Conservation (phyloP, 2,797 vertebrate genomes). For the Sebastes steindachneri region DNA sequence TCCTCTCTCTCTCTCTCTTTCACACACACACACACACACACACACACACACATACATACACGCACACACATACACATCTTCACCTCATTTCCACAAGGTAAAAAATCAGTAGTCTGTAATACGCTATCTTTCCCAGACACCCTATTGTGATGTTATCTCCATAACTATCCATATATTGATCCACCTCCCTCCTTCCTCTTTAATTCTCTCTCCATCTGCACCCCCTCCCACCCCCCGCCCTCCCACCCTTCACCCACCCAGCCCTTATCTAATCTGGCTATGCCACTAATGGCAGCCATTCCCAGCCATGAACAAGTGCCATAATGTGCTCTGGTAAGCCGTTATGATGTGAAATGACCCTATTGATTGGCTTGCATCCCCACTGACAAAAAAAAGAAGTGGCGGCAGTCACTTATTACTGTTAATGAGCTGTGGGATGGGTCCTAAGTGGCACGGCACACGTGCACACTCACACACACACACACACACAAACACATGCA, state of each 20-base stretch:
- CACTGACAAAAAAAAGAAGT: conserved; percentile 83
- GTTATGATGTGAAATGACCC: conserved; percentile 87
- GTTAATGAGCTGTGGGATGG: conserved; percentile 85
- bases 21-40: conserved; percentile 22
- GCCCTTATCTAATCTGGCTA: conserved; percentile 83
- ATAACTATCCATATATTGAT: conserved; percentile 82
- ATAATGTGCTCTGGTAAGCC: conserved; percentile 83
- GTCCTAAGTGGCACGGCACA: conserved; percentile 72
- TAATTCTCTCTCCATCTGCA: conserved; percentile 82
- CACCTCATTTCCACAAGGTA: conserved; percentile 23
- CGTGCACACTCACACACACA: conserved; percentile 4
- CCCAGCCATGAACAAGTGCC: conserved; percentile 81
- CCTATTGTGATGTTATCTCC: conserved; percentile 80
- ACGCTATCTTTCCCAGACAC: conserved; percentile 71
- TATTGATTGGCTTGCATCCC: conserved; percentile 85
- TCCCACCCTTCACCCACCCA: conserved; percentile 51
- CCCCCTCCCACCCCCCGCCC: conserved; percentile 23
- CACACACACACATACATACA: conserved; percentile 16
- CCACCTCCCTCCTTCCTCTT: conserved; percentile 72
- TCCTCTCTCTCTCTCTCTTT: background rate
- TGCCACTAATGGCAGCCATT: conserved; percentile 81
- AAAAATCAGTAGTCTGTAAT: conserved; percentile 59
- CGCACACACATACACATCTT: conserved; percentile 10
- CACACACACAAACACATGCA: background rate
- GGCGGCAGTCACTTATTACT: conserved; percentile 85